A percentile compares a stretch with the other conserved stretches of the same genome.
Conservation (phyloP, 2,113 vertebrate species). For the Candoia aspera region DNA sequence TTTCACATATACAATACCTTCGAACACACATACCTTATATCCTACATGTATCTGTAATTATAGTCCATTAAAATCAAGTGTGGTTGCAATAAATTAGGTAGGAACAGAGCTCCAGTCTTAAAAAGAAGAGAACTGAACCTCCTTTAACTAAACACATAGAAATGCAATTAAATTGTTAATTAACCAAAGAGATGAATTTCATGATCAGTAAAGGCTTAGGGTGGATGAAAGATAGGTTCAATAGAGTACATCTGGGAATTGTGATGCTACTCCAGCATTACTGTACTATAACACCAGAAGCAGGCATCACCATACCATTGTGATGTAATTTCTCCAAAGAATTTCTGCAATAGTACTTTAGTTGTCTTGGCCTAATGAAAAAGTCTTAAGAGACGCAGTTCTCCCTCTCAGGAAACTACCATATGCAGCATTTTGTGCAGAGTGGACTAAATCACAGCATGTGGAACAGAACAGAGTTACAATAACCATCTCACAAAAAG, state of each 20-base stretch:
- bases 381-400: background rate
- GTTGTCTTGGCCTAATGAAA: too few species aligned
- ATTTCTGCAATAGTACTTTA: background rate
- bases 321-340: background rate
- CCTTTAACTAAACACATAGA: background rate
- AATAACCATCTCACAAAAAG: background rate
- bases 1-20: background rate
- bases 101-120: background rate
- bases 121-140: background rate
- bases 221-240: background rate
- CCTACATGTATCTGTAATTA: background rate
- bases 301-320: background rate
- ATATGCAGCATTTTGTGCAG: background rate
- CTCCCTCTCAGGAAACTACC: background rate
- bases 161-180: background rate
- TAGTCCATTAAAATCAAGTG: background rate
- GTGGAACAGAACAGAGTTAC: background rate
- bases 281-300: background rate
- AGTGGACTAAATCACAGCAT: background rate
- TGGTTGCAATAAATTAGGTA: constrained; percentile 4
- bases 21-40: background rate
- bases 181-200: background rate
- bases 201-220: background rate
- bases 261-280: background rate
- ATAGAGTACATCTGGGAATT: background rate